Evolutionary conservation across 1,140 invertebrate species (phyloP).

Genomic region (Zaprionus camerounensis): DNA sequence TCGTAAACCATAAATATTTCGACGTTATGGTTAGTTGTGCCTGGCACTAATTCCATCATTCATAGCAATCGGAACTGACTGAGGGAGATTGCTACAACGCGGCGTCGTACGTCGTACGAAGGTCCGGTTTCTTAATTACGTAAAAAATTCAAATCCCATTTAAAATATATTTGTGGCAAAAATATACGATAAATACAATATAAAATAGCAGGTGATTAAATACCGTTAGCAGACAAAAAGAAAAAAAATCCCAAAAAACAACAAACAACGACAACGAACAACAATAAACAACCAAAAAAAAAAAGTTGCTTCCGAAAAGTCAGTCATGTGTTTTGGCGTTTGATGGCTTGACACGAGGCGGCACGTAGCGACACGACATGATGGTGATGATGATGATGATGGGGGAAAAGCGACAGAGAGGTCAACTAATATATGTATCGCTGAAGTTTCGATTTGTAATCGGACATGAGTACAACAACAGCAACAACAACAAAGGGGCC

Average conservation of each 20-base stretch:
- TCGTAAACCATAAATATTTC: constrained; percentile 18
- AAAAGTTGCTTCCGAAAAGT: constrained; percentile 58
- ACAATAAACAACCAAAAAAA: constrained; percentile 17
- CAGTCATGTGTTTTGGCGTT: constrained; percentile 56
- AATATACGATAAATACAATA: constrained; percentile 24
- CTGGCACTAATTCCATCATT: constrained; percentile 64
- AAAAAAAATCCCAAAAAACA: constrained; percentile 36
- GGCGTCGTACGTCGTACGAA: neutral
- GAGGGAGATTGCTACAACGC: constrained; percentile 6
- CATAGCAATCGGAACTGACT: constrained; percentile 35
- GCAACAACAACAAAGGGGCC: constrained; percentile 12
- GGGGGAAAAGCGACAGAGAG: constrained; percentile 20
- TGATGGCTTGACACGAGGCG: constrained; percentile 9
- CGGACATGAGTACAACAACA: constrained; percentile 18
- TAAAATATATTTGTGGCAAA: constrained; percentile 62
- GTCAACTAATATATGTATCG: constrained; percentile 49
- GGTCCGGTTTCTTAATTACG: constrained; percentile 75
- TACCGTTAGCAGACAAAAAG: constrained; percentile 32
- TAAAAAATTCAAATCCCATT: constrained; percentile 66
- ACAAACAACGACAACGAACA: constrained; percentile 35
- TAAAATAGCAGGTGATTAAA: constrained; percentile 31
- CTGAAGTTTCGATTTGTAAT: constrained; percentile 56
- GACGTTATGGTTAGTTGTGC: constrained; percentile 36
- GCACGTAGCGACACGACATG: neutral
- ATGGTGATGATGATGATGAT: neutral